Percentiles rank a stretch among this genome's conserved stretches.
phyloP scores from a whole-genome alignment of 1,140 invertebrate species.

The Caerostris extrusa region DNA sequence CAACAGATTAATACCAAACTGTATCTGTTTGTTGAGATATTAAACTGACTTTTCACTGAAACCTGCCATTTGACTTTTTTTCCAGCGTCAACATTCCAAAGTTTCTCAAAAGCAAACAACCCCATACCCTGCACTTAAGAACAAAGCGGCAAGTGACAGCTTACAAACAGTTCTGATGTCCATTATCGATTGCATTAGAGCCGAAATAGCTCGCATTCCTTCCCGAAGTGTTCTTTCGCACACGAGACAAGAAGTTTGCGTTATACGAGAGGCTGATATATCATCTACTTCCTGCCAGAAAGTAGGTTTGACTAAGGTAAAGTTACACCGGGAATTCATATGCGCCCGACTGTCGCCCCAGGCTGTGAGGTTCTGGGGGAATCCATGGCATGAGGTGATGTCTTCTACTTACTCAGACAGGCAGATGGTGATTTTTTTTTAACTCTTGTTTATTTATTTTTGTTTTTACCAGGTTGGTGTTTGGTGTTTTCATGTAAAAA shows the following conservation, averaged over 20 bases:
- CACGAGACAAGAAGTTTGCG: constrained; percentile 43
- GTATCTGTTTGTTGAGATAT: too few species aligned
- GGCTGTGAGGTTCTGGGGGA: not conserved
- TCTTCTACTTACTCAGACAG: not conserved
- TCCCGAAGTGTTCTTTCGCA: constrained; percentile 12
- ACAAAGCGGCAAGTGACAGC: constrained; percentile 18
- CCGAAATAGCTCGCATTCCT: constrained; percentile 41
- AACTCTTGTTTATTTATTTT: too few species aligned
- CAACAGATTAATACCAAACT: too few species aligned
- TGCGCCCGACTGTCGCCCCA: constrained; percentile 41
- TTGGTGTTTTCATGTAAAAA: too few species aligned
- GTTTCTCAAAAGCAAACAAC: not conserved
- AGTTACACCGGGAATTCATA: constrained; percentile 37
- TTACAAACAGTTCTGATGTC: constrained; percentile 31
- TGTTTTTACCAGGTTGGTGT: too few species aligned
- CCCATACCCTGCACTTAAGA: not conserved
- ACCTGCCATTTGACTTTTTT: not conserved
- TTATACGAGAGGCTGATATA: constrained; percentile 65
- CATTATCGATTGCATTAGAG: constrained; percentile 11
- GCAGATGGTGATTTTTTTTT: not conserved
- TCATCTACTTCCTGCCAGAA: constrained; percentile 73
- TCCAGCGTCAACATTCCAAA: not conserved
- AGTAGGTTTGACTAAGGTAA: constrained; percentile 70
- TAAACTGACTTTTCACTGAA: not conserved
- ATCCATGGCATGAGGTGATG: not conserved